Conservation (phyloP, 2,888 invertebrate species). For the Drosophila nigricruria region DNA sequence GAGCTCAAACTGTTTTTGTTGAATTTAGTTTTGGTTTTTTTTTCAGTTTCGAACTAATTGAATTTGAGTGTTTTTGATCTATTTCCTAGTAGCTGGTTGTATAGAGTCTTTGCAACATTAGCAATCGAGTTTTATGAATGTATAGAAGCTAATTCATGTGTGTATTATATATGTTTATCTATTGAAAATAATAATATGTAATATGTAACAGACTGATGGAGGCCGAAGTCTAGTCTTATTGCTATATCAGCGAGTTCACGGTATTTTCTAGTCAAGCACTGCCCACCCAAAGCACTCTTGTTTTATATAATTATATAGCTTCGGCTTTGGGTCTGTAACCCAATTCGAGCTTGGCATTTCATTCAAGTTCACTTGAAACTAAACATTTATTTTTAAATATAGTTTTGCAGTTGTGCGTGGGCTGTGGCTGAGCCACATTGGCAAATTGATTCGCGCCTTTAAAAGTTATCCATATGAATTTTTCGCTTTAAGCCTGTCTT, state of each 20-base stretch:
- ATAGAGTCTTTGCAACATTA: neutral
- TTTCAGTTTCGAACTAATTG: neutral
- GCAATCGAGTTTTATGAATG: neutral
- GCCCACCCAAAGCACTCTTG: neutral
- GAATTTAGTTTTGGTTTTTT: neutral
- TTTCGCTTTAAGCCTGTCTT: neutral
- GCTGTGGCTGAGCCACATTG: slow-evolving; percentile 47
- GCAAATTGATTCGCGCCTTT: slow-evolving; percentile 76
- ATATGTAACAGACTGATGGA: no score
- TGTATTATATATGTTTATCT: no score
- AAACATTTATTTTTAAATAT: slow-evolving; percentile 35
- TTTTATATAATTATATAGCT: slow-evolving; percentile 49
- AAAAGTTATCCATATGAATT: slow-evolving; percentile 46
- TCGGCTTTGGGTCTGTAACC: slow-evolving; percentile 65
- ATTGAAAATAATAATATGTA: no score
- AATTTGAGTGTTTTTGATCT: neutral
- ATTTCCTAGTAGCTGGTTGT: neutral
- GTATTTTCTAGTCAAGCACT: neutral
- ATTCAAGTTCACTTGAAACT: slow-evolving; percentile 70
- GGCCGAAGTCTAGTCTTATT: neutral
- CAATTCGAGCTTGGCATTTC: slow-evolving; percentile 71
- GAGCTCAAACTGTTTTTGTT: slow-evolving; percentile 14
- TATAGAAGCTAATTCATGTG: neutral
- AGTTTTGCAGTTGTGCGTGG: slow-evolving; percentile 58
- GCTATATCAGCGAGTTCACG: neutral